Evolutionary conservation across 2,113 vertebrate species (phyloP).

Genomic region (Euleptes europaea): DNA sequence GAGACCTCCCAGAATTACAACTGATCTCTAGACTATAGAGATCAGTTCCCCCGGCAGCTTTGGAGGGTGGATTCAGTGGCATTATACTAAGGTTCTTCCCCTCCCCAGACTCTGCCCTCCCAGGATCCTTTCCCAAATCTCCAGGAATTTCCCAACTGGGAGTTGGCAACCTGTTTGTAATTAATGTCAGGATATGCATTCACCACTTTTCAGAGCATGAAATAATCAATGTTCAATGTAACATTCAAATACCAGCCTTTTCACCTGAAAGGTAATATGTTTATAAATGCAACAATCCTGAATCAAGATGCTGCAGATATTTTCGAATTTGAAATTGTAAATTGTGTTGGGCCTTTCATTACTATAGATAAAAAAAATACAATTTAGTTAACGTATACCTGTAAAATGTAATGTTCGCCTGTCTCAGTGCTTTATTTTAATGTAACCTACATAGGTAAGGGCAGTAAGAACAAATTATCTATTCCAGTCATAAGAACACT

Average conservation of each 20-base stretch:
- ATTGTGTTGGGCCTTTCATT: slow-evolving; percentile 47
- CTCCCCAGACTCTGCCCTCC: too few species aligned
- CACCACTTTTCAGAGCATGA: slow-evolving; percentile 38
- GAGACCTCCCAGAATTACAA: too few species aligned
- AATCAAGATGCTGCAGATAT: slow-evolving; percentile 22
- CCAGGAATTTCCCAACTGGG: too few species aligned
- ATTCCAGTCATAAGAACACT: slow-evolving; percentile 37
- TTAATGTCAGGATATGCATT: slow-evolving; percentile 16
- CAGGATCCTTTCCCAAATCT: too few species aligned
- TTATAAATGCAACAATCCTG: slow-evolving; percentile 45
- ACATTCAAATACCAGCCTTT: slow-evolving; percentile 31
- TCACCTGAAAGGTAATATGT: slow-evolving; percentile 5
- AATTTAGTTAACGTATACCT: slow-evolving; percentile 42
- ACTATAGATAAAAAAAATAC: slow-evolving; percentile 49
- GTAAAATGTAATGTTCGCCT: slow-evolving; percentile 52
- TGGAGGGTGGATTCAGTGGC: too few species aligned
- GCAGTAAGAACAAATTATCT: slow-evolving; percentile 41
- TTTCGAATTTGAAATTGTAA: slow-evolving; percentile 52
- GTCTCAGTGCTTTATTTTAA: slow-evolving; percentile 46
- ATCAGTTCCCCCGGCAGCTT: too few species aligned
- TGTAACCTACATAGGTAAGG: slow-evolving; percentile 38
- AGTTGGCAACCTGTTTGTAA: too few species aligned
- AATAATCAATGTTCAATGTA: slow-evolving; percentile 27
- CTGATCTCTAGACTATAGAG: too few species aligned
- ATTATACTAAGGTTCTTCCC: too few species aligned